Base-by-base conservation (phyloP, 2,113 vertebrate species). In the Ptychochromis oligacanthus region DNA sequence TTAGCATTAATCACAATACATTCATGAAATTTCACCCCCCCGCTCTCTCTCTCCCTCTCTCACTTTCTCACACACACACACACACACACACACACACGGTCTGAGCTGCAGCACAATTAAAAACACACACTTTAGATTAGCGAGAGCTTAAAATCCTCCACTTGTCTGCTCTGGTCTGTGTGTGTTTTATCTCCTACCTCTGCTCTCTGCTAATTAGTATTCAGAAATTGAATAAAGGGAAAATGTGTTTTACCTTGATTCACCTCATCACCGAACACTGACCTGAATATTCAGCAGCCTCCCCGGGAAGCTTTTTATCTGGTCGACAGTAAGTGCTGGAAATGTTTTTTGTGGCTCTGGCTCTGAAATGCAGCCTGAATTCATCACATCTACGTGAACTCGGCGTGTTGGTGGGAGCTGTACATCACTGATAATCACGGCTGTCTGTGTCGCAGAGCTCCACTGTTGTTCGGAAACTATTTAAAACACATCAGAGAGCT, bases 321-420 rank as follows among this genome's bases (percentile, higher is more conserved):
- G 38, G 9, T 38, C 15, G 20, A 38, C 56, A 54, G 43, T 52
- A 40, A 75, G 62, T 38, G 70, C 38, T 55, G 43, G 36, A 55
- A 61, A 54, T 61, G 80, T 75, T 81, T 78, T 75, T 81, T 78
- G 13, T 31, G 34, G n/a, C n/a, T n/a, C n/a, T 40, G 52, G 38
- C 20, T 80, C 55, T 52, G 56, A 60, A 34, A 7, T 15, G 31
- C 20, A 56, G 72, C 34, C 12, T 22, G 38, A 70, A 46, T n/a
- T 58, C 18, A n/a, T 57, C 36, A 57, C 36, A 34, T 70, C 36
- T 72, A 38, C 64, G 20, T 60, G 28, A 24, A 72, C 6, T 5
- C 3, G 2, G 36, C 4, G 65, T 31, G 65, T 49, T 56, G 36
- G 10, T 1, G 7, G 26, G 38, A 59, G 65, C 61, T 59, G 13